A percentile compares a stretch with the other conserved stretches of the same genome.
These are phyloP conservation scores for Tangara arthus DNA, from an alignment of 2,797 vertebrate genomes.

Conservation along the genomic window DNA sequence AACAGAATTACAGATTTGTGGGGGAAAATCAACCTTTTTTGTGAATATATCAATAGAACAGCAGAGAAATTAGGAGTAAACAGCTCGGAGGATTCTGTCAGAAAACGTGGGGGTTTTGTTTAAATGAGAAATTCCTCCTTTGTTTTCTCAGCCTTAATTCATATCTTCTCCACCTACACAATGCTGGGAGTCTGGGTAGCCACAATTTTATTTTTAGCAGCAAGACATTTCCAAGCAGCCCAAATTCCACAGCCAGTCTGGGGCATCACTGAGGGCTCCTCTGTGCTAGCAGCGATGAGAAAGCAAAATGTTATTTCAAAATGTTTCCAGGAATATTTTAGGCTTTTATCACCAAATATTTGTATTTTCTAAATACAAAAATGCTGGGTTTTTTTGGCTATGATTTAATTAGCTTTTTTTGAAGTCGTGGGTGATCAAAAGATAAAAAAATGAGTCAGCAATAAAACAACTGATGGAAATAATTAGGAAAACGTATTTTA, in stretches of 20 bases:
- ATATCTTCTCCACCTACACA: conserved; percentile 43
- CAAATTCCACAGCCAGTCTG: background rate
- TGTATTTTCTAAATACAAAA: background rate
- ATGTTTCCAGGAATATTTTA: background rate
- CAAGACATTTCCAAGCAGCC: conserved; percentile 28
- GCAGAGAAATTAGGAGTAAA: background rate
- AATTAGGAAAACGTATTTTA: background rate
- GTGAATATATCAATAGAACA: background rate
- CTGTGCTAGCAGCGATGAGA: background rate
- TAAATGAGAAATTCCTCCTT: conserved; percentile 45
- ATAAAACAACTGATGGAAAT: background rate
- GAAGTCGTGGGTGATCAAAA: background rate
- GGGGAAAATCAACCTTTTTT: background rate
- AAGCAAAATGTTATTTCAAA: background rate
- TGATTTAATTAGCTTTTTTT: background rate
- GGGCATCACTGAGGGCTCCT: background rate
- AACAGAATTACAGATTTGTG: background rate
- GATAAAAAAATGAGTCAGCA: background rate
- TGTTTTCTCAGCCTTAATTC: conserved; percentile 46
- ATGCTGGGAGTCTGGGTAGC: background rate
- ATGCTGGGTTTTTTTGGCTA: background rate
- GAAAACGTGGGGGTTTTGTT: background rate
- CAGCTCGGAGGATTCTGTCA: background rate
- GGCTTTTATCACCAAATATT: background rate
- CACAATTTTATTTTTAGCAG: conserved; percentile 38